These are phyloP conservation scores for Eupithecia pulchellata DNA, from an alignment of 2,888 invertebrate genomes.

Conservation along the genomic window DNA sequence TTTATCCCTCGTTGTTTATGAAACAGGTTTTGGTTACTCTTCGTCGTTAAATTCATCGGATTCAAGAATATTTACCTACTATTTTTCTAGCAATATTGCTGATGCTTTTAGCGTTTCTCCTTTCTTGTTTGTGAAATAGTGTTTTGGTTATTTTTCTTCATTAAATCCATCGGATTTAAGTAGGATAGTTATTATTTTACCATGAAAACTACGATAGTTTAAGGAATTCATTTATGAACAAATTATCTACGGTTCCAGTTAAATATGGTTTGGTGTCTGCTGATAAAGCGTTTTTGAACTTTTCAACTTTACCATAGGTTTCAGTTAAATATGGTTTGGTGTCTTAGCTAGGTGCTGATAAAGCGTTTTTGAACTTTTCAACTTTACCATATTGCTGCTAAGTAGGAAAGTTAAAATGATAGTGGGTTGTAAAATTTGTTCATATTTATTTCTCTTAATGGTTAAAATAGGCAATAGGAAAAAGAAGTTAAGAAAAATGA, in stretches of 20 bases:
- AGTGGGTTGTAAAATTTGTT: neutral
- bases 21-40: too few relatives aligned
- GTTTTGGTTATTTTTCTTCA: neutral
- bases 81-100: slow-evolving; percentile 6
- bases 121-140: neutral
- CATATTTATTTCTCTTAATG: too few relatives aligned
- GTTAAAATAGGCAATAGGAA: too few relatives aligned
- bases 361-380: neutral
- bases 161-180: neutral
- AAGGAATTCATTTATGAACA: neutral
- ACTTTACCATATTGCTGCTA: neutral
- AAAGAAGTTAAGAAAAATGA: too few relatives aligned
- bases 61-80: too few relatives aligned
- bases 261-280: neutral
- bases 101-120: neutral
- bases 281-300: neutral
- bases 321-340: neutral
- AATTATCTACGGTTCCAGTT: neutral
- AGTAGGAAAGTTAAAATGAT: neutral
- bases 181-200: neutral
- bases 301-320: neutral
- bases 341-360: neutral
- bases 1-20: too few relatives aligned
- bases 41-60: too few relatives aligned
- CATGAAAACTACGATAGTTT: too few relatives aligned